Percentiles rank a stretch among this genome's conserved stretches.
These are phyloP conservation scores for Dendrocopos noguchii DNA, from an alignment of 2,113 vertebrate genomes.

Conservation along the genomic window DNA sequence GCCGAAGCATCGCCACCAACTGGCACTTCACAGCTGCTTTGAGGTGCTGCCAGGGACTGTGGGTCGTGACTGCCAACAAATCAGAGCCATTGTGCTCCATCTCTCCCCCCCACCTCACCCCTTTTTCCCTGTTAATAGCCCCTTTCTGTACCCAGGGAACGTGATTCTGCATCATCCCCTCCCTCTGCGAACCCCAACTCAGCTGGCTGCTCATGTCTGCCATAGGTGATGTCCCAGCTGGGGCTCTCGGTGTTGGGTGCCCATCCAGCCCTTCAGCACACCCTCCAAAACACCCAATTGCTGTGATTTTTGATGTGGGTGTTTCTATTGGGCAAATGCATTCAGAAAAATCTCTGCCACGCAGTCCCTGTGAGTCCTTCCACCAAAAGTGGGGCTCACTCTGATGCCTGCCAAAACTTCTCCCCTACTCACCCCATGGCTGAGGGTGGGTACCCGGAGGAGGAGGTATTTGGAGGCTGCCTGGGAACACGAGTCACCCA, in stretches of 20 bases:
- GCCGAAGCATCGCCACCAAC: background rate
- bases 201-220: background rate
- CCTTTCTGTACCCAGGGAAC: constrained; percentile 26
- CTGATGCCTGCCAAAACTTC: background rate
- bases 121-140: background rate
- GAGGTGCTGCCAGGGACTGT: constrained; percentile 57
- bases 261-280: background rate
- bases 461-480: background rate
- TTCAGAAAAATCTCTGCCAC: background rate
- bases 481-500: background rate
- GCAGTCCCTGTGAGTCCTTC: rapidly evolving
- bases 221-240: background rate
- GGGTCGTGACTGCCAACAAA: constrained; percentile 28
- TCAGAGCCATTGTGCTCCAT: constrained; percentile 31
- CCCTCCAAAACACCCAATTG: background rate
- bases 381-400: background rate
- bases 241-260: background rate
- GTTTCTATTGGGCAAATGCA: background rate
- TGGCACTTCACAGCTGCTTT: constrained; percentile 59
- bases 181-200: background rate
- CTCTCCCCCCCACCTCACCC: background rate
- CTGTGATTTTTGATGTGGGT: background rate
- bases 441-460: background rate
- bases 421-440: rapidly evolving
- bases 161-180: constrained; percentile 35